Conservation (phyloP, 2,888 invertebrate species). For the Phengaris alcon region DNA sequence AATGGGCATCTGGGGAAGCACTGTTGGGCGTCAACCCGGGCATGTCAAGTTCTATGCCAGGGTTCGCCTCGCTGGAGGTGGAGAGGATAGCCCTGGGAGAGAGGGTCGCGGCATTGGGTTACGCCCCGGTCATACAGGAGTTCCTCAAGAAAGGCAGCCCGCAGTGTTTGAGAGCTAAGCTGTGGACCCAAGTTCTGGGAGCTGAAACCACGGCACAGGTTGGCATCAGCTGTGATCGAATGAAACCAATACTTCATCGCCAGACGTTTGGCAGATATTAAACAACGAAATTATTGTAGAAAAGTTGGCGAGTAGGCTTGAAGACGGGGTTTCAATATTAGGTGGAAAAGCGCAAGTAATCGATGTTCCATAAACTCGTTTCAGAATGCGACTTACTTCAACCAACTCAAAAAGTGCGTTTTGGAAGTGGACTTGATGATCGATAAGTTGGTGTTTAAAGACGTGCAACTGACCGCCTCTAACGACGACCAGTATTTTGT, state of each 20-base stretch:
- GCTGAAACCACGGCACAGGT: conserved; percentile 85
- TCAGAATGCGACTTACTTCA: conserved; percentile 87
- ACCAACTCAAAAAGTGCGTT: conserved; percentile 88
- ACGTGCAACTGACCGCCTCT: conserved; percentile 96
- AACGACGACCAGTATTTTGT: conserved; percentile 99
- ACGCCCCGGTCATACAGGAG: conserved; percentile 94
- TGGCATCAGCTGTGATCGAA: conserved; percentile 33
- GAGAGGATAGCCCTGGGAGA: conserved; percentile 88
- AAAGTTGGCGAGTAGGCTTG: too few species aligned
- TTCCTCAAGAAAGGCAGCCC: conserved; percentile 93
- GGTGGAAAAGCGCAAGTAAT: not conserved
- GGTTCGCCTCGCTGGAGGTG: conserved; percentile 81
- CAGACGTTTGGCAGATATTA: too few species aligned
- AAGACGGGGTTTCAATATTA: too few species aligned
- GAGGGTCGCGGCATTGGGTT: conserved; percentile 86
- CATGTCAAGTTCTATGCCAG: conserved; percentile 74
- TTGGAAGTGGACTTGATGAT: conserved; percentile 94
- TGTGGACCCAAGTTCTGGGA: conserved; percentile 94
- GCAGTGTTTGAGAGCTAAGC: conserved; percentile 85
- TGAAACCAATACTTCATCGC: too few species aligned
- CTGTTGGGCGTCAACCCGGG: conserved; percentile 84
- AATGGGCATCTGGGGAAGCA: conserved; percentile 88
- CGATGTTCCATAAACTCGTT: conserved; percentile 35
- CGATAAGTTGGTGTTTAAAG: conserved; percentile 96
- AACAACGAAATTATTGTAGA: too few species aligned